These are phyloP conservation scores for Rhamphomyia laevipes DNA, from an alignment of 2,888 invertebrate genomes.

Conservation along the genomic window DNA sequence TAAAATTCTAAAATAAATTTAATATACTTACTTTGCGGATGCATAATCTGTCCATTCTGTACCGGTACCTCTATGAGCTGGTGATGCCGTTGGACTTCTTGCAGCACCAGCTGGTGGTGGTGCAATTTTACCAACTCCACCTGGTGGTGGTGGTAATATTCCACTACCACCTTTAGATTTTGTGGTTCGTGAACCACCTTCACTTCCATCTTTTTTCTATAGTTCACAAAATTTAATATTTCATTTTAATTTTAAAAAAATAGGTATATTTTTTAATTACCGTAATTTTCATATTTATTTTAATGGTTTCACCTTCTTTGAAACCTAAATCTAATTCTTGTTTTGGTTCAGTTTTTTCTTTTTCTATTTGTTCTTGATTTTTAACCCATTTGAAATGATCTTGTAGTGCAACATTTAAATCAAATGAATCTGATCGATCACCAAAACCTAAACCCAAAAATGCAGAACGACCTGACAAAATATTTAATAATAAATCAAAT, in stretches of 20 bases:
- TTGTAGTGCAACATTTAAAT: slow-evolving; percentile 95
- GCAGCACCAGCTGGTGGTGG: slow-evolving; percentile 53
- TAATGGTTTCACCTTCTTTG: slow-evolving; percentile 99
- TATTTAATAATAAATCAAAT: not conserved
- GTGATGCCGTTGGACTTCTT: slow-evolving; percentile 47
- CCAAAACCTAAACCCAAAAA: slow-evolving; percentile 97
- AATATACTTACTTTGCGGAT: slow-evolving; percentile 45
- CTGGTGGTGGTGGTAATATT: slow-evolving; percentile 77
- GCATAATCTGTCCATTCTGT: slow-evolving; percentile 72
- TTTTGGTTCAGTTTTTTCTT: slow-evolving; percentile 64
- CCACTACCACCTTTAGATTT: slow-evolving; percentile 48
- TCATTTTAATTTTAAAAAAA: slow-evolving; percentile 1
- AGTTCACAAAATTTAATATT: slow-evolving; percentile 15
- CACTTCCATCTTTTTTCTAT: slow-evolving; percentile 81
- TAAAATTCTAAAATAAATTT: not conserved
- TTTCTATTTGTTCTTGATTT: slow-evolving; percentile 66
- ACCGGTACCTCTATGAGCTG: slow-evolving; percentile 54
- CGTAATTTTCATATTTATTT: slow-evolving; percentile 95
- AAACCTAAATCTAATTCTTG: slow-evolving; percentile 89
- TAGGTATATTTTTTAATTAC: slow-evolving; percentile 40
- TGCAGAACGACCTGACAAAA: slow-evolving; percentile 58
- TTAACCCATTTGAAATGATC: slow-evolving; percentile 95
- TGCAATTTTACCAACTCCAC: slow-evolving; percentile 51
- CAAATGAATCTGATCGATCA: slow-evolving; percentile 96
- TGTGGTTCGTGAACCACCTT: slow-evolving; percentile 50